Evolutionary conservation across 2,113 vertebrate genomes (phyloP), one percentile per base, ranked within the genome.

Genomic region (Planiliza haematocheilus): DNA sequence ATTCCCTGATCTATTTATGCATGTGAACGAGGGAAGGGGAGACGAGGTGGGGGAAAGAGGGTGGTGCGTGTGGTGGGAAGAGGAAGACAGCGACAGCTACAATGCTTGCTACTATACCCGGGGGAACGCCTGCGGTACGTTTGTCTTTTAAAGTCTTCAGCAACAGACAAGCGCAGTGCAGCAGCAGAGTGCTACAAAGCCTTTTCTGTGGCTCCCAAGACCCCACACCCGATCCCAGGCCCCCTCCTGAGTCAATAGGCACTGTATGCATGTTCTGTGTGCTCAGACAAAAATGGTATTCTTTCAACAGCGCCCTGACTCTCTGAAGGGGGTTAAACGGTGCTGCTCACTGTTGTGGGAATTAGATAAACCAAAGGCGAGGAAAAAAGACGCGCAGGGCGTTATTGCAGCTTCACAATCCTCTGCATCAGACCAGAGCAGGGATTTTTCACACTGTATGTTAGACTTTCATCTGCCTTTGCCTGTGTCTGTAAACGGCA

Each of bases 1-100:
- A 91, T 94, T 92, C 91, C 91, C 91, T 88, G 92, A 94, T 93
- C 93, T 93, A 90, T 92, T 93, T 93, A 93, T 92, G 93, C 92
- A 92, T 83, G 85, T 90, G 89, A 84, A 86, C 58, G 75, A 86
- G 72, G 85, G 83, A 68, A 65, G 68, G 78, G 74, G 74, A 75
- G 77, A 50, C 38, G 64, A 62, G 70, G 74, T 18, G 61, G 52
- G 39, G 46, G 62, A 65, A 5, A 52, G 39, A 46, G 53, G 39
- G 30, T 37, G 72, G 49, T 41, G 46, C 11, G 45, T 39, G 79
- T 36, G 64, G 49, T 36, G 58, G 77, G 49, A 55, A 74, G 83
- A 88, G 81, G 85, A 89, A 85, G 84, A 90, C 84, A 71, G 83
- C 70, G 80, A 89, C 90, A 86, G 88, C 85, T 86, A 90, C 87